Evolutionary conservation across 2,888 invertebrate genomes (phyloP), one percentile per base, ranked within the genome.

Genomic region (Bedellia somnulentella): DNA sequence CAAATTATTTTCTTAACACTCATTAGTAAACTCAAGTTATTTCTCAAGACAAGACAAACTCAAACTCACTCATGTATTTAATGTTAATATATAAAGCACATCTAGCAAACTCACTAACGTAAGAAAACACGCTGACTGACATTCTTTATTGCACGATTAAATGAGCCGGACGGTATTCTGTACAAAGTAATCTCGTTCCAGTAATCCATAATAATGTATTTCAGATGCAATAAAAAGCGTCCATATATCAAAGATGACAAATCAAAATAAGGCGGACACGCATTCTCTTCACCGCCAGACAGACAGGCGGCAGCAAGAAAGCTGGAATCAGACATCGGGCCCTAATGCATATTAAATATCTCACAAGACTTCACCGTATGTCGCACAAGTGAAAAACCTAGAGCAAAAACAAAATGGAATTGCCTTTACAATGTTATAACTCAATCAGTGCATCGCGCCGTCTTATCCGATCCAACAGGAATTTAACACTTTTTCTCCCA

Each of bases 351-450:
- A 64, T 67, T 62, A 64, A 64, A 66, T 67, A 66, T 66, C 62
- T 28, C 9, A 15, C 21, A 6, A 24, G 18, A 15, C 37, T 36
- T 36, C 43, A 42, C 44, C 40, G 47, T 43, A 52, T 54, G 58
- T 60, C 50, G 64, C 61, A 58, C 61, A 61, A 57, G 60, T 61
- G 64, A 68, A 66, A 66, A 70, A 70, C 62, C 24, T 29, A 49
- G 45, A 47, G 58, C 64, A 70, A 70, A 68, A 71, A 70, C 66
- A 49, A 54, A 58, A 59, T 62, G 60, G 58, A 59, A 56, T 60
- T 50, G 63, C 63, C 62, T 67, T 70, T 68, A 66, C 66, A 64
- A 62, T 61, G 24, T 70, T 68, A 73, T 73, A 71, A 73, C 71
- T 71, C 71, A 71, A 73, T 71, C 70, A 70, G 56, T 47, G 38